Evolutionary conservation across 2,888 invertebrate species (phyloP), one percentile per base, ranked within the genome.

Genomic region (Allygus modestus): DNA sequence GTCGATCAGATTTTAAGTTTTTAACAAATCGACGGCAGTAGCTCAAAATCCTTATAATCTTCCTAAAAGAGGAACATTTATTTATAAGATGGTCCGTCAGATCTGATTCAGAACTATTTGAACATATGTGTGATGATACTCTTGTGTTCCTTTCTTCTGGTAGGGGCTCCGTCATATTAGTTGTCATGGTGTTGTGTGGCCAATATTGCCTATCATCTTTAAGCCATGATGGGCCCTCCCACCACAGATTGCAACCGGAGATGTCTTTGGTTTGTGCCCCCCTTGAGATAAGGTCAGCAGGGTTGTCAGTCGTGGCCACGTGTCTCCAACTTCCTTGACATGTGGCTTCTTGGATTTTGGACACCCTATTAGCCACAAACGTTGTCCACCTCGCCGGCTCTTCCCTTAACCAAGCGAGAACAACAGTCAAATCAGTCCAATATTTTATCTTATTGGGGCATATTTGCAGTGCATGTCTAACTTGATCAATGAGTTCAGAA

Each of bases 381-480:
- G 54, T 54, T 23, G 54, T 54, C 54, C 54, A 54, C 23, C 54
- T n/a, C 1, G 54, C 54, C 2, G 54, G 54, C 20, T 54, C 54
- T 54, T 0, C 1, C 1, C 23, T 15, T 20, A 54, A 2, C 54
- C 20, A 54, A 20, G 54, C 54, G 11, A 54, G 23, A 7, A 23
- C 71, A 1, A 84, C 65, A 23, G 69, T 75, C n/a, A 84, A 84
- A 51, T 85, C 85, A 12, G 85, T 84, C 84, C 83, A 85, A 31
- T 65, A 65, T 65, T 28, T 65, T 12, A 17, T 65, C 4, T 31
- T 2, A 11, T 65, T 11, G 0, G 28, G 0, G 9, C 23, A 43
- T n/a, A 46, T 33, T 0, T 33, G 4, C 15, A 75, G 15, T 2
- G 65, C 65, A 65, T 2, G 0, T 0, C 0, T 1, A 2, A 65